Evolutionary conservation across 2,113 vertebrate species (phyloP).

Genomic region (Mesembrinibis cayennensis): DNA sequence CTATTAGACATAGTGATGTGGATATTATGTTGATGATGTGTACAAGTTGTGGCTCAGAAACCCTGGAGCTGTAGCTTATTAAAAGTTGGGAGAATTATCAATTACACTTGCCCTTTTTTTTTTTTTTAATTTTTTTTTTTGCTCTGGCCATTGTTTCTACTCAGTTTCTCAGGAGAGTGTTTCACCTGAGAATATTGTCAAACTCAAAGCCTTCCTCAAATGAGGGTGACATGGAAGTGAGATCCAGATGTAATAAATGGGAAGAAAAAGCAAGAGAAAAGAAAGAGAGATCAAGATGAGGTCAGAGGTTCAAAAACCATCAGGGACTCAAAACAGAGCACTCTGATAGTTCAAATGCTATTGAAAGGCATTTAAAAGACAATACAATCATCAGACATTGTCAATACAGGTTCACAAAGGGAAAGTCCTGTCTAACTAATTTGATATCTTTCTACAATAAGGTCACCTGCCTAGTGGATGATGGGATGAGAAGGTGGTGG

Average conservation of each 20-base stretch:
- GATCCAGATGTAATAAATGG: background rate
- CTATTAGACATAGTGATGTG: background rate
- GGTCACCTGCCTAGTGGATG: background rate
- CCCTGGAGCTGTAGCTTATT: background rate
- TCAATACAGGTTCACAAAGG: background rate
- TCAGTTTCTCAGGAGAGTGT: background rate
- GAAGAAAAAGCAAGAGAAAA: background rate
- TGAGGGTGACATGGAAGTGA: background rate
- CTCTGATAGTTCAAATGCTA: background rate
- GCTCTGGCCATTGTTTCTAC: background rate
- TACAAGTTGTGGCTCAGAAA: background rate
- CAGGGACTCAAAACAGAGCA: background rate
- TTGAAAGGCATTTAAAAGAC: background rate
- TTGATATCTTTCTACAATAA: background rate
- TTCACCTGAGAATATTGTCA: background rate
- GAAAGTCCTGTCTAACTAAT: background rate
- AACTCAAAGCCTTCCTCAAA: background rate
- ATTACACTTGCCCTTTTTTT: background rate
- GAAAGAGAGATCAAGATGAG: background rate
- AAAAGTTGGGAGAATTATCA: background rate
- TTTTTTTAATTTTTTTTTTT: background rate
- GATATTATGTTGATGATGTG: background rate
- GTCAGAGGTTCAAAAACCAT: background rate
- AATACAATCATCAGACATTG: background rate
- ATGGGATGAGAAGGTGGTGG: background rate